Evolutionary conservation across 2,113 vertebrate genomes (phyloP).

Genomic region (Acrocephalus arundinaceus): DNA sequence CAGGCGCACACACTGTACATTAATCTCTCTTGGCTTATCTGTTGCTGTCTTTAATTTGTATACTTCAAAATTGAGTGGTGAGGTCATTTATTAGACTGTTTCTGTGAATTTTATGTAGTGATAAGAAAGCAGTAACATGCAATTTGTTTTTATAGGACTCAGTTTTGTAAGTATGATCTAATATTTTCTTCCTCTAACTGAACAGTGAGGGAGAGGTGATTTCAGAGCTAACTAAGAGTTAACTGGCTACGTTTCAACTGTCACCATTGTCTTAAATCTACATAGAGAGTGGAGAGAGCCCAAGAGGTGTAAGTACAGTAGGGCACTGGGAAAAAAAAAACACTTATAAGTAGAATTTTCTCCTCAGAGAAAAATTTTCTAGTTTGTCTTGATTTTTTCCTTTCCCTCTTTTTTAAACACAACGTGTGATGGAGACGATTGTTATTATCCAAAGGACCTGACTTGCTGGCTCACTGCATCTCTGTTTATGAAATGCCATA

Average conservation of each 20-base stretch:
- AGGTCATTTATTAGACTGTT: slow-evolving; percentile 68
- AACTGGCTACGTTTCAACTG: slow-evolving; percentile 47
- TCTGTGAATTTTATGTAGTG: slow-evolving; percentile 58
- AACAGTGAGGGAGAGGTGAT: not conserved
- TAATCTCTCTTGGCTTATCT: slow-evolving; percentile 57
- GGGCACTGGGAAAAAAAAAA: not conserved
- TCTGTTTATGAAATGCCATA: slow-evolving; percentile 82
- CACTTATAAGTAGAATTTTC: slow-evolving; percentile 25
- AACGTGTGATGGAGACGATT: slow-evolving; percentile 30
- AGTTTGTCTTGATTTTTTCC: slow-evolving; percentile 14
- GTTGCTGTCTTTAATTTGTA: slow-evolving; percentile 54
- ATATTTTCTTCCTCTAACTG: slow-evolving; percentile 37
- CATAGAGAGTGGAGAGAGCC: not conserved
- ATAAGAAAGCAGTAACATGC: slow-evolving; percentile 46
- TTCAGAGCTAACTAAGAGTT: slow-evolving; percentile 39
- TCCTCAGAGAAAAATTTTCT: slow-evolving; percentile 45
- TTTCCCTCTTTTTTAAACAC: slow-evolving; percentile 49
- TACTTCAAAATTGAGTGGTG: slow-evolving; percentile 60
- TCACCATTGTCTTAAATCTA: slow-evolving; percentile 46
- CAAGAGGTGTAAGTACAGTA: slow-evolving; percentile 32
- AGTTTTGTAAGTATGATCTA: slow-evolving; percentile 36
- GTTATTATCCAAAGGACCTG: slow-evolving; percentile 66
- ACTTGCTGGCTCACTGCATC: slow-evolving; percentile 68
- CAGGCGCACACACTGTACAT: not conserved
- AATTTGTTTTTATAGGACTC: slow-evolving; percentile 64